Evolutionary conservation across 1,140 invertebrate genomes (phyloP).

Genomic region (Halyomorpha halys): DNA sequence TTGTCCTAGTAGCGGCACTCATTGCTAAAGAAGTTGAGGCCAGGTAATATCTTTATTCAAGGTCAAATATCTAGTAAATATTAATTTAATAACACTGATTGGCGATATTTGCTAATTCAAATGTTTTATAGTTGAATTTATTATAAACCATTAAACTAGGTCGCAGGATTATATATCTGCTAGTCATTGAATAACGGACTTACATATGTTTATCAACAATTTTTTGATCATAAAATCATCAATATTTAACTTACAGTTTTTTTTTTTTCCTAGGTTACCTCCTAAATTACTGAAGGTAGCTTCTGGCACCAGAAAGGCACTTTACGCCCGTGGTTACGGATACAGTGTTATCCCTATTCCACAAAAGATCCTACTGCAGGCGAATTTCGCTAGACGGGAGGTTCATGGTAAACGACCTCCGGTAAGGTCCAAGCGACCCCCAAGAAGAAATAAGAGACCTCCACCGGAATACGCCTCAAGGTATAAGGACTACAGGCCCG

Average conservation of each 20-base stretch:
- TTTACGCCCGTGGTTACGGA: constrained; percentile 16
- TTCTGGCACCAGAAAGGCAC: constrained; percentile 10
- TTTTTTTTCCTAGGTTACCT: constrained; percentile 1
- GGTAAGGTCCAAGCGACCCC: background rate
- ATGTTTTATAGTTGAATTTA: background rate
- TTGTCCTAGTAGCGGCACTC: no score
- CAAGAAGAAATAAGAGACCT: background rate
- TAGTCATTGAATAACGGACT: no score
- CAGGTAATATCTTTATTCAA: no score
- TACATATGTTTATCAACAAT: no score
- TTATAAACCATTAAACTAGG: no score
- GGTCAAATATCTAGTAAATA: no score
- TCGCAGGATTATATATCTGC: no score
- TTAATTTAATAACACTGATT: no score
- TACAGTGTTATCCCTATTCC: constrained; percentile 15
- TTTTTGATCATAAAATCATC: no score
- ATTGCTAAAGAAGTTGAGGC: no score
- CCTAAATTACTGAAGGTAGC: constrained; percentile 19
- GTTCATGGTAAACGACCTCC: background rate
- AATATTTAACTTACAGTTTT: no score
- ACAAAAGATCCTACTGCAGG: constrained; percentile 6
- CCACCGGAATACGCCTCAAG: background rate
- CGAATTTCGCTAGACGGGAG: constrained; percentile 5
- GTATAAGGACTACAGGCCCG: constrained; percentile 1
- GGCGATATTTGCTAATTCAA: no score